These are phyloP conservation scores for Peribatodes rhomboidaria DNA, from an alignment of 2,888 invertebrate genomes.

Conservation along the genomic window DNA sequence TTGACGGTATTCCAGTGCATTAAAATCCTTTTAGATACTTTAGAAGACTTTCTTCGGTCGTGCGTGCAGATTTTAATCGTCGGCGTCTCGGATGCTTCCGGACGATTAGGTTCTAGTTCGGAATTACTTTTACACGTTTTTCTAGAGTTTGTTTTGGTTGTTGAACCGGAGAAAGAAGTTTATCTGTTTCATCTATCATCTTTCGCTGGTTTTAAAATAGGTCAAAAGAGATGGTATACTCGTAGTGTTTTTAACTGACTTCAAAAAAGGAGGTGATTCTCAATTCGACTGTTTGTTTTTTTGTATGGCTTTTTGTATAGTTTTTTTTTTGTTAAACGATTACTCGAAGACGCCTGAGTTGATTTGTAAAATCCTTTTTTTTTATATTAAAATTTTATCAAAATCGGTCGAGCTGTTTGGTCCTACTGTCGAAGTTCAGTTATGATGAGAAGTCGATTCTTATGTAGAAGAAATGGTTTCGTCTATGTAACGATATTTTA, in stretches of 20 bases:
- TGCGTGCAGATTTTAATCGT: constrained; percentile 49
- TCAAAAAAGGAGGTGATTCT: too few relatives aligned
- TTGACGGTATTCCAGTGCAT: not conserved
- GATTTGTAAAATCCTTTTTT: not conserved
- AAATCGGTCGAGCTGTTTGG: too few relatives aligned
- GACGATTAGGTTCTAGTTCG: constrained; percentile 37
- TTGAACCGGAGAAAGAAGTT: constrained; percentile 19
- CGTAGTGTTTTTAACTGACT: not conserved
- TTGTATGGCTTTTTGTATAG: too few relatives aligned
- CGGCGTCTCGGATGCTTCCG: constrained; percentile 27
- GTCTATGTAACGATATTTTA: too few relatives aligned
- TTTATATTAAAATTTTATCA: too few relatives aligned
- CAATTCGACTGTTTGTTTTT: too few relatives aligned
- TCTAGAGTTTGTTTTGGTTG: constrained; percentile 15
- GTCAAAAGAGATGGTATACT: not conserved
- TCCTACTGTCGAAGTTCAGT: too few relatives aligned
- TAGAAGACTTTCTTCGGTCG: constrained; percentile 19
- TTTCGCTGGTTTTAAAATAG: not conserved
- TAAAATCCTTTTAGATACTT: constrained; percentile 1
- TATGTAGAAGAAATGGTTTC: too few relatives aligned
- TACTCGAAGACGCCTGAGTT: too few relatives aligned
- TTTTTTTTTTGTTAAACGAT: too few relatives aligned
- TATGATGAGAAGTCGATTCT: too few relatives aligned
- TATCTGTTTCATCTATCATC: not conserved
- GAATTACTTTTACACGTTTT: constrained; percentile 23